phyloP scores from a whole-genome alignment of 2,797 vertebrate genomes.

The Cercopithecus diana region DNA sequence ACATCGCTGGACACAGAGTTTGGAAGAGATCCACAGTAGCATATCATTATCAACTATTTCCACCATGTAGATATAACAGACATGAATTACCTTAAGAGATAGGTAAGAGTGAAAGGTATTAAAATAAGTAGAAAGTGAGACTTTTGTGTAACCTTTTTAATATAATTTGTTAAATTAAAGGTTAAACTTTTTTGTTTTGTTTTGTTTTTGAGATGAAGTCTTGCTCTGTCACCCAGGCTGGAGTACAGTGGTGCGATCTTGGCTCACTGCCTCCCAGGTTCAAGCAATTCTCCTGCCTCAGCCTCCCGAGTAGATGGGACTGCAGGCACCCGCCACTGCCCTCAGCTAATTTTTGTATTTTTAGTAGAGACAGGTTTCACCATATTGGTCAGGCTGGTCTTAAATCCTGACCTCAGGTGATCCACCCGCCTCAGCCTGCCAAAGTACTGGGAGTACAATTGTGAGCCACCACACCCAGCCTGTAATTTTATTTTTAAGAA shows the following conservation, averaged over 20 bases:
- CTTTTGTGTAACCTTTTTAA: not conserved
- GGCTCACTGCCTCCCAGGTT: too few relatives aligned
- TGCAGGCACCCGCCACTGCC: too few relatives aligned
- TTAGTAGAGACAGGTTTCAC: too few relatives aligned
- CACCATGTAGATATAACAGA: not conserved
- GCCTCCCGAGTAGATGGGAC: too few relatives aligned
- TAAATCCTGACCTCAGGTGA: not conserved
- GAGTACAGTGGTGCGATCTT: too few relatives aligned
- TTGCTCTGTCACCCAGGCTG: too few relatives aligned
- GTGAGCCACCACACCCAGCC: not conserved
- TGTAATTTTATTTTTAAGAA: not conserved
- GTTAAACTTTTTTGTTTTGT: not conserved
- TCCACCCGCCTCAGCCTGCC: not conserved
- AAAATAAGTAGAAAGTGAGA: constrained; percentile 11
- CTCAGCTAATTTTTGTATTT: too few relatives aligned
- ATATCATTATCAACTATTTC: not conserved
- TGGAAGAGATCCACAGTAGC: not conserved
- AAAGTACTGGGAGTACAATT: not conserved
- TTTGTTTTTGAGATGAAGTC: not conserved
- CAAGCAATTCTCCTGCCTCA: too few relatives aligned
- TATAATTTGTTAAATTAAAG: not conserved
- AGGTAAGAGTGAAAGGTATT: not conserved
- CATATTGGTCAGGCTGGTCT: not conserved
- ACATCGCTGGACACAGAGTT: not conserved
- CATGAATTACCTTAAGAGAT: not conserved